phyloP scores from a whole-genome alignment of 2,797 vertebrate genomes.

The Petrocephalus schoutedeni region DNA sequence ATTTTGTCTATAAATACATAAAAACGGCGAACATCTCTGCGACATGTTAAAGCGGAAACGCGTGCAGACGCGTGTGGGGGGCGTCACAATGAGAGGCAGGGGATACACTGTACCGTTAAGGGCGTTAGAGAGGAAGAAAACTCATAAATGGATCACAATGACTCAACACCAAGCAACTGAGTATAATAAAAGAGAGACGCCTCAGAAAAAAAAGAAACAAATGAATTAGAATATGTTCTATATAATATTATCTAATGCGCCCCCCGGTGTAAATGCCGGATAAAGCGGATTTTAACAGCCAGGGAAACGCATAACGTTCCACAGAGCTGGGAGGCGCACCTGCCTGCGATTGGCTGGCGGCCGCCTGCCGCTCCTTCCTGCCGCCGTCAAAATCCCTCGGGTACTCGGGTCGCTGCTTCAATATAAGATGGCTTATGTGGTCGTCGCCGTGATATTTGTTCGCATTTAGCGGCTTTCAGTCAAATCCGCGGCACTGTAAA shows the following conservation, averaged over 20 bases:
- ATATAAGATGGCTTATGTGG: conserved; percentile 13
- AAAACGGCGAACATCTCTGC: not conserved
- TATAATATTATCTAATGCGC: not conserved
- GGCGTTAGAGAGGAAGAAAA: not conserved
- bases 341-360: not conserved
- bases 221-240: not conserved
- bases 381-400: not conserved
- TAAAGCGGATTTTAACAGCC: not conserved
- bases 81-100: not conserved
- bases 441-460: conserved; percentile 5
- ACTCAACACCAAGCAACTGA: not conserved
- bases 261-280: not conserved
- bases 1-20: not conserved
- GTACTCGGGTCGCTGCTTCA: conserved; percentile 9
- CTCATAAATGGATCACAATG: not conserved
- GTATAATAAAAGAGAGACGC: not conserved
- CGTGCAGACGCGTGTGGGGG: not conserved
- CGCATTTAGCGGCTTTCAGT: conserved; percentile 3
- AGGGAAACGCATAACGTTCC: not conserved
- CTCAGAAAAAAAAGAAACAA: not conserved
- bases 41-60: not conserved
- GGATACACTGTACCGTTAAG: not conserved
- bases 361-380: not conserved
- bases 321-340: not conserved
- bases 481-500: not conserved